Conservation (phyloP, 2,888 invertebrate genomes). For the Junonia oenone region DNA sequence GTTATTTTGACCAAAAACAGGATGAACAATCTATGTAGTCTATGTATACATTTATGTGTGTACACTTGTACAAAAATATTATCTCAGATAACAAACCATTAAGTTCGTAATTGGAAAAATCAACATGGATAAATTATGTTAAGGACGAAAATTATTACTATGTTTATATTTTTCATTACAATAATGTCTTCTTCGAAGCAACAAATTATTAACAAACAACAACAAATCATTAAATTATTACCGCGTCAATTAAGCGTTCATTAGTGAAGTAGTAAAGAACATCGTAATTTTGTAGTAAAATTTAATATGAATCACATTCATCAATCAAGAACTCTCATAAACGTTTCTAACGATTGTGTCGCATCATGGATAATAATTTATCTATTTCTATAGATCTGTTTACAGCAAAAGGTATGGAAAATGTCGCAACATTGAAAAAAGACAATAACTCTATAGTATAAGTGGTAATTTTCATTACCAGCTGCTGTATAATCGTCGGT, state of each 20-base stretch:
- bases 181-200: neutral
- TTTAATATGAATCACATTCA: neutral
- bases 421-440: slow-evolving; percentile 19
- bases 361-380: neutral
- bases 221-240: slow-evolving; percentile 10
- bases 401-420: slow-evolving; percentile 2
- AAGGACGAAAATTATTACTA: no score
- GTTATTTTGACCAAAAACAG: no score
- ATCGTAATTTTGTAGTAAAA: slow-evolving; percentile 5
- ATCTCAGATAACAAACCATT: no score
- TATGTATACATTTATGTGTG: no score
- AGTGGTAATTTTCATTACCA: slow-evolving; percentile 28
- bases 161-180: no score
- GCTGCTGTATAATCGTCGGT: slow-evolving; percentile 55
- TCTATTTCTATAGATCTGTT: neutral
- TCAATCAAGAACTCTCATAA: neutral
- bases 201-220: slow-evolving; percentile 1
- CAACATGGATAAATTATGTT: no score
- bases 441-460: slow-evolving; percentile 18
- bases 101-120: no score
- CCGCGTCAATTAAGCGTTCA: slow-evolving; percentile 9
- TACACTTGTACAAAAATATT: no score
- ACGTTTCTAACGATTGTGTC: neutral
- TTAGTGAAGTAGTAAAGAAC: neutral
- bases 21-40: no score